phyloP scores from a whole-genome alignment of 2,113 vertebrate species.

The Ctenodactylus gundi region DNA sequence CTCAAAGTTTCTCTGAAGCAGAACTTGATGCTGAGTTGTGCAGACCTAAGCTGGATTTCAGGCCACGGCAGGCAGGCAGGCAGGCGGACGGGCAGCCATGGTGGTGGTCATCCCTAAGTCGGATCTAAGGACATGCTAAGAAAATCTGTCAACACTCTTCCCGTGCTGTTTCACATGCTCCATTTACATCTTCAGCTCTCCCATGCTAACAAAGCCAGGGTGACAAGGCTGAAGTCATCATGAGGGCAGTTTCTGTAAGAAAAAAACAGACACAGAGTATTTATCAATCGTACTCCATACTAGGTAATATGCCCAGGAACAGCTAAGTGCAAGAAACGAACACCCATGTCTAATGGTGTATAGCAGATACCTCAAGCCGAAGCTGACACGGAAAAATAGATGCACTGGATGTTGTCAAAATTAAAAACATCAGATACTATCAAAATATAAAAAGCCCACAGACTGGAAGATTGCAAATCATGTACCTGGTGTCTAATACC shows the following conservation, averaged over 20 bases:
- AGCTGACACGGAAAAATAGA: not conserved
- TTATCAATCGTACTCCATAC: slow-evolving; percentile 27
- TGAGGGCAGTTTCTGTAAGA: slow-evolving; percentile 68
- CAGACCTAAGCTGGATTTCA: not conserved
- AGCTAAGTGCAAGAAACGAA: slow-evolving; percentile 41
- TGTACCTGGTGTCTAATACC: not conserved
- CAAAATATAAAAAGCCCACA: not conserved
- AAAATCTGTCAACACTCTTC: slow-evolving; percentile 58
- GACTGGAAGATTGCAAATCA: not conserved
- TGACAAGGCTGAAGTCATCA: slow-evolving; percentile 63
- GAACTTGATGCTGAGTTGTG: not conserved
- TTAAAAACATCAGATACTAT: not conserved
- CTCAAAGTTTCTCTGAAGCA: not conserved
- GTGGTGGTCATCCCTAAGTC: not conserved
- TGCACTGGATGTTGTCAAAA: not conserved
- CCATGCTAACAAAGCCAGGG: slow-evolving; percentile 42
- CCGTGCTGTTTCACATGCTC: slow-evolving; percentile 40
- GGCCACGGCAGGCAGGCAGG: not conserved
- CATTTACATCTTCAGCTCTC: slow-evolving; percentile 48
- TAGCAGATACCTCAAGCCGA: not conserved
- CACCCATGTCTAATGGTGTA: not conserved
- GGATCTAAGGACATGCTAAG: slow-evolving; percentile 52
- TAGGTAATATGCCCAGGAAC: not conserved
- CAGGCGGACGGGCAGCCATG: not conserved
- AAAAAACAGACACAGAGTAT: not conserved